Evolutionary conservation across 2,888 invertebrate genomes (phyloP).

Genomic region (Drymonia ruficornis): DNA sequence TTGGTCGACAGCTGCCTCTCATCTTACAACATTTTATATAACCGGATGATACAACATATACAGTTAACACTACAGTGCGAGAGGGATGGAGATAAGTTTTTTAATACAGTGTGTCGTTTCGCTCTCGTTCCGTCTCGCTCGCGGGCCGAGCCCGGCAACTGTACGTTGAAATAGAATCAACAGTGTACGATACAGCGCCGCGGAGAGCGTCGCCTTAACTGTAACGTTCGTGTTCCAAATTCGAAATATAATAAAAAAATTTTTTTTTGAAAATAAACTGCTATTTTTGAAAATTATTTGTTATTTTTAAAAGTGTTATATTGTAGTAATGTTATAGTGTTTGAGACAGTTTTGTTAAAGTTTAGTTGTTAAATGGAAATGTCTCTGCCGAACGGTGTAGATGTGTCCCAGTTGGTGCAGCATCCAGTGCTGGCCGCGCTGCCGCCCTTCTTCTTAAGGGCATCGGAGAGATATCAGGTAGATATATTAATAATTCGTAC

Average conservation of each 20-base stretch:
- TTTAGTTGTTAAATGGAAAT: constrained; percentile 78
- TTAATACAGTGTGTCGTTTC: constrained; percentile 78
- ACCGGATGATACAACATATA: constrained; percentile 84
- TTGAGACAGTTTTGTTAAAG: constrained; percentile 28
- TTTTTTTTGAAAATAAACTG: constrained; percentile 6
- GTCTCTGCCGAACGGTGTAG: constrained; percentile 94
- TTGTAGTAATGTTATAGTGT: constrained; percentile 33
- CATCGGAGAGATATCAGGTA: constrained; percentile 95
- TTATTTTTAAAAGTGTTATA: constrained; percentile 23
- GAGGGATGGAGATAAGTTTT: constrained; percentile 60
- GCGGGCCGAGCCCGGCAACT: constrained; percentile 56
- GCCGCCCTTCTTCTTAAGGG: constrained; percentile 95
- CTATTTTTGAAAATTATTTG: constrained; percentile 19
- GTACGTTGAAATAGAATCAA: constrained; percentile 77
- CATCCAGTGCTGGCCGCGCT: constrained; percentile 93
- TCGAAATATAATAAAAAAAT: constrained; percentile 14
- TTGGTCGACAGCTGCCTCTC: constrained; percentile 64
- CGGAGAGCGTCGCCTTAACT: constrained; percentile 60
- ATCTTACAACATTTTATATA: constrained; percentile 83
- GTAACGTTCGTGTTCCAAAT: constrained; percentile 45
- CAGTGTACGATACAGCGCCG: constrained; percentile 73
- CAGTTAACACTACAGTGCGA: constrained; percentile 78
- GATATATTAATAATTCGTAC: constrained; percentile 25
- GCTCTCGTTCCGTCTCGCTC: constrained; percentile 63
- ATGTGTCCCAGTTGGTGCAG: constrained; percentile 94